Evolutionary conservation across 1,140 invertebrate genomes (phyloP).

Genomic region (Planococcus citri): DNA sequence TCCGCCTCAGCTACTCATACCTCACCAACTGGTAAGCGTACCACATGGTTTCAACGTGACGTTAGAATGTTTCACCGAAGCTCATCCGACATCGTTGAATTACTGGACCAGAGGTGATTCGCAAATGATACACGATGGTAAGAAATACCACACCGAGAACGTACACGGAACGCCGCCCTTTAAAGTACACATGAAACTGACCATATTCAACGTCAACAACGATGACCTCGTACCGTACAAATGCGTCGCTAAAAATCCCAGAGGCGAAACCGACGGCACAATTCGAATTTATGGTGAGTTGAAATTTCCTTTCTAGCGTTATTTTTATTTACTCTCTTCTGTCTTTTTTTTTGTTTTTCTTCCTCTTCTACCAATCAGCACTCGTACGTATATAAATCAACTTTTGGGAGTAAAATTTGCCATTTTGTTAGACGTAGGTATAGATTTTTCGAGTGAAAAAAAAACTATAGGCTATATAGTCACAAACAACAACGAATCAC

Average conservation of each 20-base stretch:
- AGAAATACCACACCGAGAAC: constrained; percentile 53
- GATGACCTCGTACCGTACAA: constrained; percentile 76
- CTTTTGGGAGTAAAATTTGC: too few species aligned
- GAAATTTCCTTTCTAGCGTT: constrained; percentile 14
- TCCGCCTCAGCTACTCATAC: constrained; percentile 79
- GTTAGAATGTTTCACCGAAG: constrained; percentile 78
- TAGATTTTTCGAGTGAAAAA: too few species aligned
- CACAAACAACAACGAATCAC: too few species aligned
- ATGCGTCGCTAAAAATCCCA: constrained; percentile 83
- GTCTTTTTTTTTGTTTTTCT: background rate
- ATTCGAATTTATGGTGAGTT: constrained; percentile 82
- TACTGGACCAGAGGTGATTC: constrained; percentile 81
- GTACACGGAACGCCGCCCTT: constrained; percentile 51
- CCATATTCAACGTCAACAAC: constrained; percentile 57
- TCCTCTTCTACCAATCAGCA: too few species aligned
- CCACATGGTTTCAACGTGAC: constrained; percentile 66
- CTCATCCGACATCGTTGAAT: constrained; percentile 78
- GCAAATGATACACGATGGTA: constrained; percentile 72
- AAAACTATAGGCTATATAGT: too few species aligned
- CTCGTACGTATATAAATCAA: too few species aligned
- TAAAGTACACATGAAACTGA: constrained; percentile 67
- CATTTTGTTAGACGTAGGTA: too few species aligned
- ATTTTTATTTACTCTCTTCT: background rate
- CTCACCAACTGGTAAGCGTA: constrained; percentile 75
- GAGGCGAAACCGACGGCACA: constrained; percentile 80